These are phyloP conservation scores for Bombus fervidus DNA, from an alignment of 1,140 invertebrate species.

Conservation along the genomic window DNA sequence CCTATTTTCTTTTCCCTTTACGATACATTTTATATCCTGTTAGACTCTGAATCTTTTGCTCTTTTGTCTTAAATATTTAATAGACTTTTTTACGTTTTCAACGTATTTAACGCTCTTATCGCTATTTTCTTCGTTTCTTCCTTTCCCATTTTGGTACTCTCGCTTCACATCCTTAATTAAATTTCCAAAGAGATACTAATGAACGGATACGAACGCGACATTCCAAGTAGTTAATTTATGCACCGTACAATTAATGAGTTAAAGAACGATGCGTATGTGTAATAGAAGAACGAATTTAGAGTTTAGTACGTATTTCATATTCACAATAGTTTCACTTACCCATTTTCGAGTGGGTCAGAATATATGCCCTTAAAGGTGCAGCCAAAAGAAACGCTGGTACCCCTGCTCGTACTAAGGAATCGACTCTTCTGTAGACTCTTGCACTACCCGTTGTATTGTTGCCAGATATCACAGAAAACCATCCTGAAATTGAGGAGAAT, in stretches of 20 bases:
- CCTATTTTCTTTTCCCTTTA: not conserved
- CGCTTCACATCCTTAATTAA: not conserved
- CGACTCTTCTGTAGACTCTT: conserved; percentile 79
- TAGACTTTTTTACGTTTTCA: not conserved
- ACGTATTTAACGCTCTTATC: not conserved
- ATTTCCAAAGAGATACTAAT: not conserved
- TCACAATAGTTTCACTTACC: conserved; percentile 71
- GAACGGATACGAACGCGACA: not conserved
- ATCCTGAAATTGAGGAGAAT: conserved; percentile 76
- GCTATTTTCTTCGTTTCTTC: not conserved
- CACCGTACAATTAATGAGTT: not conserved
- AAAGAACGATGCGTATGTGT: not conserved
- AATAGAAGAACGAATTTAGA: not conserved
- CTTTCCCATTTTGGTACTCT: not conserved
- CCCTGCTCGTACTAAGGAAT: conserved; percentile 79
- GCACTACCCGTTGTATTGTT: conserved; percentile 77
- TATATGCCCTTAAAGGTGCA: conserved; percentile 79
- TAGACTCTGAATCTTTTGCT: not conserved
- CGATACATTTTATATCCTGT: not conserved
- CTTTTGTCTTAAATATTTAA: not conserved
- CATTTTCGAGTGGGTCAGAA: conserved; percentile 81
- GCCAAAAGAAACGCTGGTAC: conserved; percentile 80
- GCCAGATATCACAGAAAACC: conserved; percentile 83
- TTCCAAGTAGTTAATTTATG: not conserved
- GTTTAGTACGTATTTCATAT: not conserved